Evolutionary conservation across 1,140 invertebrate species (phyloP), one percentile per base, ranked within the genome.

Genomic region (Ctenoplectra terminalis): DNA sequence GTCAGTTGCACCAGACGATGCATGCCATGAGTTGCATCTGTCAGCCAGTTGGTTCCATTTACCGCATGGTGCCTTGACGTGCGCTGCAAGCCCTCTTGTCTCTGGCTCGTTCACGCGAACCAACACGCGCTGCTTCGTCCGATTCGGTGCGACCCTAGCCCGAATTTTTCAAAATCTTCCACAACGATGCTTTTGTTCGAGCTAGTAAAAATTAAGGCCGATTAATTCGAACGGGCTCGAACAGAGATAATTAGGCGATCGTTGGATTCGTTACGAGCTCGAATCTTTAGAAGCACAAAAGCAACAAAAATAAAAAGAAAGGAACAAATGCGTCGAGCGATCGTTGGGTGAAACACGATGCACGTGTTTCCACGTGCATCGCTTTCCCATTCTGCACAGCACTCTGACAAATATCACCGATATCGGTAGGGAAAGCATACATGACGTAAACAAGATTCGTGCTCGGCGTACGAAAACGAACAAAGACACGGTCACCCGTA

Each of bases 391-490:
- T 87, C 84, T 71, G 81, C 64, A 73, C 84, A 52, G 40, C 63
- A 17, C 63, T 52, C 83, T 85, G 80, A 88, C 87, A 88, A 88
- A 85, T 87, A 88, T 87, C 81, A 73, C 54, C 74, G 81, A 84
- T 88, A 88, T 88, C 84, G 81, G 84, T 84, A 86, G 78, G 80
- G 84, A 88, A 87, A 88, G 78, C 87, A 77, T 84, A 81, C 80
- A 84, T 85, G 86, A 86, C 87, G 78, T 87, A 88, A 88, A 88
- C 83, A 85, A 88, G 86, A 76, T 87, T 81, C 87, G 87, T 88
- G 87, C 80, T 43, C 40, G 73, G 84, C 61, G 78, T 88, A 84
- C 78, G 54, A 31, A 40, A 80, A 29, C 56, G 66, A 50, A 85
- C 74, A 82, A 78, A 78, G 58, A 56, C 63, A 31, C 31, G 23